Base-by-base conservation (phyloP, 2,113 vertebrate species). In the Tragelaphus buxtoni region DNA sequence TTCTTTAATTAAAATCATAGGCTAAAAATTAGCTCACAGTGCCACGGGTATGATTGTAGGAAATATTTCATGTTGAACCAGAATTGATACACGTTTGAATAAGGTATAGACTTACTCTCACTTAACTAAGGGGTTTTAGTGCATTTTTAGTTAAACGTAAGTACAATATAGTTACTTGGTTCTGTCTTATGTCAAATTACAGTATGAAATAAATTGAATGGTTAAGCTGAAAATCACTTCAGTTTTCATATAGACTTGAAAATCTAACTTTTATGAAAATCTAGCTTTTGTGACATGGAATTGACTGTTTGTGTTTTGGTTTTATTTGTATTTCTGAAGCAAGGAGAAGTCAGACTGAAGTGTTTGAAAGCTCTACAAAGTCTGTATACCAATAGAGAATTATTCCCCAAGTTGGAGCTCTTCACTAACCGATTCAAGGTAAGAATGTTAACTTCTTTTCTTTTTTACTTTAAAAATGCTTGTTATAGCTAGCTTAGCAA, bases 351-450 rank as follows among this genome's bases (percentile, higher is more conserved):
- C 97, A 99, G 99, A 98, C 98, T 99, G 97, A 99, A 99, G 98
- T 99, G 99, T 98, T 99, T 99, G 98, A 99, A 99, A 99, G 99
- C 99, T 94, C 99, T 99, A 83, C 99, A 99, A 98, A 99, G 99
- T 97, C 99, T 99, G 3, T 99, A 99, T 98, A 99, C 99, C 95
- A 99, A 99, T 98, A 98, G 99, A 98, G 99, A 99, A 87, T 99
- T 99, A 95, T 99, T 99, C 92, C 99, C 99, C 81, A 99, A 99
- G 97, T 98, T 99, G 96, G 99, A 99, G 98, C 99, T 99, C 69
- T 99, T 99, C 98, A 99, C 99, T 74, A 99, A 99, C 96, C 99
- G 99, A 98, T 99, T 99, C 98, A 99, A 99, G 99, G 99, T 99
- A 99, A 74, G 18, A 96, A 98, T 92, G n/a, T 88, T 88, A 93